Conservation (phyloP, 2,113 vertebrate genomes). For the Haemorhous mexicanus region DNA sequence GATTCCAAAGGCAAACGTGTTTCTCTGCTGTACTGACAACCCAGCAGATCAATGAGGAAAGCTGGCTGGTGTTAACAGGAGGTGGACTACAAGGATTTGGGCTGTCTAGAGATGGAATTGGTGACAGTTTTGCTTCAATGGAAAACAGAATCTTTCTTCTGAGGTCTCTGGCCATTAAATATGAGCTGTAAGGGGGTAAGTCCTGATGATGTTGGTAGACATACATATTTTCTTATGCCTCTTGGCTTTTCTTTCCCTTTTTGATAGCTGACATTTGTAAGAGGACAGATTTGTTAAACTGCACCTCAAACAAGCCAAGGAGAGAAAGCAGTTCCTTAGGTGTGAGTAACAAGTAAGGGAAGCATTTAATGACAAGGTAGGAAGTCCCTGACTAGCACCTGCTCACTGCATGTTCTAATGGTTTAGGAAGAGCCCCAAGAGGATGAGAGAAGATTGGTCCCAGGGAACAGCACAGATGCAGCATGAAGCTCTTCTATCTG, state of each 20-base stretch:
- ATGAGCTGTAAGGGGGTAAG: background rate
- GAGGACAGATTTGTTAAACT: background rate
- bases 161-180: background rate
- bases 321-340: background rate
- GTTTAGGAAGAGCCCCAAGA: background rate
- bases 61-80: background rate
- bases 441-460: background rate
- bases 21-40: background rate
- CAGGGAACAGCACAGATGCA: background rate
- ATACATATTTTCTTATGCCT: background rate
- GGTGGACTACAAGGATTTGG: background rate
- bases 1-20: background rate
- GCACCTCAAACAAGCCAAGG: background rate
- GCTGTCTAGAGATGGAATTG: rapidly evolving
- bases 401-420: background rate
- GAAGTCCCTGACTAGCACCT: background rate
- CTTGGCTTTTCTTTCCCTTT: background rate
- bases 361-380: background rate
- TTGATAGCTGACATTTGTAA: background rate
- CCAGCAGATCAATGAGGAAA: background rate
- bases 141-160: background rate
- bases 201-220: too few relatives aligned
- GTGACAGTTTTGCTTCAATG: background rate
- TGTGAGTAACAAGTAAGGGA: background rate
- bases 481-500: background rate